phyloP scores from a whole-genome alignment of 2,797 vertebrate species.

The Acanthis flammea region DNA sequence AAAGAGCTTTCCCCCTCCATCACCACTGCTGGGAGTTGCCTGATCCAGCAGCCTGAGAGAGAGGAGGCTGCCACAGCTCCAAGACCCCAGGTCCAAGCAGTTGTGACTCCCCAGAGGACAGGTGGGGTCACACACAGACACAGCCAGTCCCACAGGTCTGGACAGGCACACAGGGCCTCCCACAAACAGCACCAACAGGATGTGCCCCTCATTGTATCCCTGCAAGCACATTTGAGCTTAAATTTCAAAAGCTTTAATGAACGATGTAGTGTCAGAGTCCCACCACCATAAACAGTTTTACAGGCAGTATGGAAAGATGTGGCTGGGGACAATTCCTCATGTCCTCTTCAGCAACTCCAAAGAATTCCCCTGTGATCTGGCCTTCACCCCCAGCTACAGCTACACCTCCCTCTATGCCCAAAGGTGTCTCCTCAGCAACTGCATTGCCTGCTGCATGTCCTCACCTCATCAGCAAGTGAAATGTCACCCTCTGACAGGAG shows the following conservation, averaged over 20 bases:
- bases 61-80: background rate
- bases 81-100: no score
- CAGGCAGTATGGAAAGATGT: background rate
- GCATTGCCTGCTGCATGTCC: background rate
- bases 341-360: background rate
- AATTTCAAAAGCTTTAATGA: background rate
- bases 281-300: background rate
- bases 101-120: background rate
- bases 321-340: background rate
- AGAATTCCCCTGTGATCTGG: background rate
- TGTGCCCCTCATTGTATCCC: background rate
- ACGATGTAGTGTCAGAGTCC: background rate
- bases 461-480: no score
- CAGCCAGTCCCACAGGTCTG: background rate
- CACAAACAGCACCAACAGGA: background rate
- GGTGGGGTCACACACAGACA: background rate
- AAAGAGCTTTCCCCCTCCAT: background rate
- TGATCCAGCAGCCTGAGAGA: background rate
- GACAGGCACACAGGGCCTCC: background rate
- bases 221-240: background rate
- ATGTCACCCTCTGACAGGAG: background rate
- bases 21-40: background rate
- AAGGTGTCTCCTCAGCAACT: background rate
- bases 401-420: background rate
- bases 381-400: background rate